A percentile compares a stretch with the other conserved stretches of the same genome.
Conservation (phyloP, 2,797 vertebrate genomes). For the Melanotaenia trifasciata region DNA sequence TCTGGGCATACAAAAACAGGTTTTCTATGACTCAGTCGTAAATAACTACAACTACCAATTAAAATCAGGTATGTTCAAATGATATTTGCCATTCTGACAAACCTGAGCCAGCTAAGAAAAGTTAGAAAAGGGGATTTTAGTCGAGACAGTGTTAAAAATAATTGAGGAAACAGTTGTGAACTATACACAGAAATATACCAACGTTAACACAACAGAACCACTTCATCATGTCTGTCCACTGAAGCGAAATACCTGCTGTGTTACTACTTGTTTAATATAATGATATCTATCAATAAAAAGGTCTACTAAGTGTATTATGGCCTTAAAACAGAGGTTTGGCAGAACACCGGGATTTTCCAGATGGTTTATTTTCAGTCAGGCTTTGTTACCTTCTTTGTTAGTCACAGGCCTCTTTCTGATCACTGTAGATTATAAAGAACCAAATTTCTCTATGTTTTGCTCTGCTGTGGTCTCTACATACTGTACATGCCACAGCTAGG, state of each 20-base stretch:
- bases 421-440: no score
- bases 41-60: not conserved
- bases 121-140: not conserved
- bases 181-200: not conserved
- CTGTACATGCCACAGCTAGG: not conserved
- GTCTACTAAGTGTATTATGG: not conserved
- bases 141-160: not conserved
- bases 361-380: no score
- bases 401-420: not conserved
- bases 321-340: not conserved
- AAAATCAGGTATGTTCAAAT: no score
- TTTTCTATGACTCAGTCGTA: not conserved
- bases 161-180: not conserved
- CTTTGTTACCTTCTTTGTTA: not conserved
- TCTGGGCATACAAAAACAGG: no score
- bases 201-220: not conserved
- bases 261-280: not conserved
- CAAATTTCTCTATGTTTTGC: not conserved
- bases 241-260: not conserved
- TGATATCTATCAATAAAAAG: no score
- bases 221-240: not conserved
- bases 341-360: not conserved
- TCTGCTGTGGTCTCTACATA: not conserved
- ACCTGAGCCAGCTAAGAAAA: not conserved
- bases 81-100: not conserved